A percentile compares a stretch with the other conserved stretches of the same genome.
phyloP scores from a whole-genome alignment of 1,140 invertebrate genomes.

The Druon quercuslanigerum region DNA sequence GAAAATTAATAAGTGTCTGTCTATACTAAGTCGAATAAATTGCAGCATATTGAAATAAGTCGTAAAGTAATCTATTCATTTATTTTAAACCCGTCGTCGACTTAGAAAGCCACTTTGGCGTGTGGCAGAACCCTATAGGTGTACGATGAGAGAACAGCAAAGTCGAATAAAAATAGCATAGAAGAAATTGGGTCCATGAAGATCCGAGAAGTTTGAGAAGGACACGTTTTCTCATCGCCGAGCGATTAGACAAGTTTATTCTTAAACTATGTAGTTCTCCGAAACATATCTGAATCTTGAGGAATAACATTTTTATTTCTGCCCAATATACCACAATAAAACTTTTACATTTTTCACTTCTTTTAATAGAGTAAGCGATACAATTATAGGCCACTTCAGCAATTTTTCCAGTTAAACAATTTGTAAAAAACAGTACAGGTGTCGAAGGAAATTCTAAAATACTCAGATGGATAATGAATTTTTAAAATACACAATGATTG shows the following conservation, averaged over 20 bases:
- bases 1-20: not conserved
- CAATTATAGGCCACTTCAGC: too few species aligned
- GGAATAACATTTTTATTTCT: too few species aligned
- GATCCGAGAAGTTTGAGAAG: too few species aligned
- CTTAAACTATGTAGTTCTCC: not conserved
- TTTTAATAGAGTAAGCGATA: too few species aligned
- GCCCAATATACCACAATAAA: too few species aligned
- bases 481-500: too few species aligned
- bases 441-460: too few species aligned
- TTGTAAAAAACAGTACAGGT: too few species aligned
- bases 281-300: too few species aligned
- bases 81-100: constrained; percentile 13
- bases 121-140: not conserved
- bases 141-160: not conserved
- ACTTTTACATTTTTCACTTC: too few species aligned
- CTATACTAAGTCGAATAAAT: constrained; percentile 19
- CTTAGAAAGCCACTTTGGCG: not conserved
- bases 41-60: constrained; percentile 1
- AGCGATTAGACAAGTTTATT: not conserved
- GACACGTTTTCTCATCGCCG: not conserved
- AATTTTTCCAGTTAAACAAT: too few species aligned
- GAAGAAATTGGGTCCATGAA: not conserved
- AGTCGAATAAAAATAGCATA: constrained; percentile 12
- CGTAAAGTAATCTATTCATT: not conserved
- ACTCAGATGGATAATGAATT: too few species aligned